Conservation (phyloP, 35 echinoderm and acorn worm genomes). For the Apostichopus californicus region DNA sequence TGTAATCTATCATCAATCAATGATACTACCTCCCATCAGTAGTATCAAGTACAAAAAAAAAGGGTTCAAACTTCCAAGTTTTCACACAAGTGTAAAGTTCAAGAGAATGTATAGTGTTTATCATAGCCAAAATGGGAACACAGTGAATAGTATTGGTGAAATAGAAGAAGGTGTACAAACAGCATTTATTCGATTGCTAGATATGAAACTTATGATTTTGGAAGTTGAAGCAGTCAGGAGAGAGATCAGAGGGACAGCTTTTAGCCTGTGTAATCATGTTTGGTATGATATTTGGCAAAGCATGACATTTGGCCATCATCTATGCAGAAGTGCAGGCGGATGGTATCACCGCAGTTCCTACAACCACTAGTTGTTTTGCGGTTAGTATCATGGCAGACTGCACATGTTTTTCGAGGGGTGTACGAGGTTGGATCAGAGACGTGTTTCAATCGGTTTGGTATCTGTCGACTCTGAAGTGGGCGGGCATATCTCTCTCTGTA, state of each 20-base stretch:
- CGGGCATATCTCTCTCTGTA: neutral
- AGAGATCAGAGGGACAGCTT: neutral
- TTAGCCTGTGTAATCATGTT: neutral
- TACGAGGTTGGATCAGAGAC: neutral
- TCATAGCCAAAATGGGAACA: conserved; percentile 18
- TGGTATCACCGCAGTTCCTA: neutral
- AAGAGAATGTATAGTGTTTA: neutral
- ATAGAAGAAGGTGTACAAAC: neutral
- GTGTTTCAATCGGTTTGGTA: neutral
- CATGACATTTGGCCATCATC: neutral
- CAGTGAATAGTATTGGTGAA: neutral
- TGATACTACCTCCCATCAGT: neutral
- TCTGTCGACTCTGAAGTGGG: too few species aligned
- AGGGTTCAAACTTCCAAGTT: conserved; percentile 15
- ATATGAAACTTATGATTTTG: neutral
- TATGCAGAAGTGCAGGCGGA: neutral
- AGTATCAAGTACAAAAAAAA: neutral
- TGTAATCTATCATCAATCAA: conserved; percentile 33
- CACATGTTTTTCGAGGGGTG: neutral
- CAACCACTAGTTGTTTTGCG: neutral
- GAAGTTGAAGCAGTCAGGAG: neutral
- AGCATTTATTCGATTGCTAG: conserved; percentile 23
- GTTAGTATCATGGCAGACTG: neutral
- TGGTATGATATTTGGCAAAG: neutral
- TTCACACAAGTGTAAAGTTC: neutral